These are phyloP conservation scores for Drosophila persimilis DNA, from an alignment of 1,140 invertebrate species.

Conservation along the genomic window DNA sequence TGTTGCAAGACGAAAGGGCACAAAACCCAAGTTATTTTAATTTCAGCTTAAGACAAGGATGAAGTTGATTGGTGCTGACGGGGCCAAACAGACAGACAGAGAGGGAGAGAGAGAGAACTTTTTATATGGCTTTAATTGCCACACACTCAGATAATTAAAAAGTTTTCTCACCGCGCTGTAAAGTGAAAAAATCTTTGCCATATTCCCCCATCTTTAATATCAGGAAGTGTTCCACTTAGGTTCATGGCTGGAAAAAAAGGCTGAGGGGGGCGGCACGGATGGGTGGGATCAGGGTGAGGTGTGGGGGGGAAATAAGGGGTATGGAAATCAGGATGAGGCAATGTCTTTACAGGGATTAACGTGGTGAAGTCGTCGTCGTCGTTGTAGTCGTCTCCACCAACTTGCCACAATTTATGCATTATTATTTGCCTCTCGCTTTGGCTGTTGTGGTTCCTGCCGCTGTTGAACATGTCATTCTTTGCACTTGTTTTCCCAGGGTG, in stretches of 20 bases:
- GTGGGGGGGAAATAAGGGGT: too few relatives aligned
- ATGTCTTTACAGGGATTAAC: too few relatives aligned
- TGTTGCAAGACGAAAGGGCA: conserved; percentile 24
- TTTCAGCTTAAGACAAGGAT: conserved; percentile 37
- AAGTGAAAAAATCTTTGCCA: conserved; percentile 48
- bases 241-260: neutral
- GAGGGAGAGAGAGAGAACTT: conserved; percentile 9
- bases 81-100: neutral
- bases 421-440: conserved; percentile 32
- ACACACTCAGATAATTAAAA: conserved; percentile 40
- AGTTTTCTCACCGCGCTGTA: conserved; percentile 26
- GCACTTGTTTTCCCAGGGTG: conserved; percentile 6
- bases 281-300: too few relatives aligned
- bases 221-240: neutral
- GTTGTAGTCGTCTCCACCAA: conserved; percentile 5
- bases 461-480: conserved; percentile 10
- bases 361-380: neutral
- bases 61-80: conserved; percentile 43
- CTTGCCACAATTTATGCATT: conserved; percentile 62
- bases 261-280: too few relatives aligned
- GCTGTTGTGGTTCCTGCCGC: too few relatives aligned
- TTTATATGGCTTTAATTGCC: conserved; percentile 51
- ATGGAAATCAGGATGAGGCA: too few relatives aligned
- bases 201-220: conserved; percentile 36
- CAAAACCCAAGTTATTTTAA: conserved; percentile 42